These are phyloP conservation scores for Entomobrya proxima DNA, from an alignment of 2,888 invertebrate species.

Conservation along the genomic window DNA sequence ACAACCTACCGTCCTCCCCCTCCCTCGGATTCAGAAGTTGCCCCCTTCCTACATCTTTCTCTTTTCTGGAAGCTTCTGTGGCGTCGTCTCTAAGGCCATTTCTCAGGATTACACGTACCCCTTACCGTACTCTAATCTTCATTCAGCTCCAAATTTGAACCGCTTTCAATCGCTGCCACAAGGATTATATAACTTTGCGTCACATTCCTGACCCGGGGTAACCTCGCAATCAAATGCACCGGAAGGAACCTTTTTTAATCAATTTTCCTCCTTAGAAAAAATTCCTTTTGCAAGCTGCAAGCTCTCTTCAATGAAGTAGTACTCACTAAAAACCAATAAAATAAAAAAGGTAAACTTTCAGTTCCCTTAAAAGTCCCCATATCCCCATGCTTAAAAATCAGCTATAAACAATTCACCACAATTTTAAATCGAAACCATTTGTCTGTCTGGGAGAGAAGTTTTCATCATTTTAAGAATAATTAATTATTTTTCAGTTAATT, in stretches of 20 bases:
- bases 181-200: conserved; percentile 72
- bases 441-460: conserved; percentile 54
- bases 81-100: conserved; percentile 87
- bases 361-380: no score
- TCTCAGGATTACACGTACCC: conserved; percentile 87
- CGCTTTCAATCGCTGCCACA: conserved; percentile 69
- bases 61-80: conserved; percentile 73
- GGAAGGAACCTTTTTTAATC: conserved; percentile 89
- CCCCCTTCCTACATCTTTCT: conserved; percentile 76
- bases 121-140: conserved; percentile 78
- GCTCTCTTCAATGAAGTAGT: conserved; percentile 99
- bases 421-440: conserved; percentile 37
- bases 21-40: conserved; percentile 72
- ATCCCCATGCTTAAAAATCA: conserved; percentile 28
- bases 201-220: conserved; percentile 86
- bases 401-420: no score
- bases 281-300: conserved; percentile 94
- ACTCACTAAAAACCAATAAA: conserved; percentile 86
- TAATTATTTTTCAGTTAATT: not conserved
- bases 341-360: not conserved
- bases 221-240: conserved; percentile 94
- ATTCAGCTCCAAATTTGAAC: conserved; percentile 70
- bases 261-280: conserved; percentile 88
- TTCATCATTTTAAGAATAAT: not conserved
- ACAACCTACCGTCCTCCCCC: conserved; percentile 73